Evolutionary conservation across 1,140 invertebrate genomes (phyloP), one percentile per base, ranked within the genome.

Genomic region (Aphis craccivora): DNA sequence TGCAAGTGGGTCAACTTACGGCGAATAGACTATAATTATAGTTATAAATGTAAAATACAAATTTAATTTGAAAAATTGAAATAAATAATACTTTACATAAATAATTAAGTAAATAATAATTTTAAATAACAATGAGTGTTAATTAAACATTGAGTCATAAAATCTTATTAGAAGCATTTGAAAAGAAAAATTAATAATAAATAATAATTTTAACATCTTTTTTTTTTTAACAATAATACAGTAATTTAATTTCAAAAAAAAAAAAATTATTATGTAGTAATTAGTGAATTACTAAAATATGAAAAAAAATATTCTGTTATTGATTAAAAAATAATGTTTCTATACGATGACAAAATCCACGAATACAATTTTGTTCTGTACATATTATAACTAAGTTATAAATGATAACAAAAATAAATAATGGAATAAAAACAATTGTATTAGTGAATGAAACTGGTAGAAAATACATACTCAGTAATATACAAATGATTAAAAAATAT

Each of bases 281-380:
- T n/a, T 67, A 67, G 60, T 76, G n/a, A 51, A 51, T 51, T 14
- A 35, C 14, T 55, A 90, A 40, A 8, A 43, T 43, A 45, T 40
- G 23, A 40, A 90, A 43, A 2, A 76, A 91, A 51, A 81, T 40
- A 40, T 37, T 48, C n/a, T 25, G 43, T 30, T 51, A 35, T 67
- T 91, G 8, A 81, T 48, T n/a, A 48, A 0, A 81, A 84, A 93
- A 93, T 53, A 92, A 23, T 40, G 48, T 55, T 93, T 84, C 48
- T n/a, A 93, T 53, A 55, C 45, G 76, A 14, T 83, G 25, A 55
- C 37, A 60, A 84, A 83, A 93, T 37, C 91, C 91, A 14, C 35
- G 45, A 20, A 93, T 22, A 55, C 91, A 93, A 93, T 93, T 93
- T 86, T 55, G 45, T 43, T 93, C 91, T 76, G 20, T 93, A 14